Conservation (phyloP, 2,797 vertebrate genomes). For the Channallabes apus region DNA sequence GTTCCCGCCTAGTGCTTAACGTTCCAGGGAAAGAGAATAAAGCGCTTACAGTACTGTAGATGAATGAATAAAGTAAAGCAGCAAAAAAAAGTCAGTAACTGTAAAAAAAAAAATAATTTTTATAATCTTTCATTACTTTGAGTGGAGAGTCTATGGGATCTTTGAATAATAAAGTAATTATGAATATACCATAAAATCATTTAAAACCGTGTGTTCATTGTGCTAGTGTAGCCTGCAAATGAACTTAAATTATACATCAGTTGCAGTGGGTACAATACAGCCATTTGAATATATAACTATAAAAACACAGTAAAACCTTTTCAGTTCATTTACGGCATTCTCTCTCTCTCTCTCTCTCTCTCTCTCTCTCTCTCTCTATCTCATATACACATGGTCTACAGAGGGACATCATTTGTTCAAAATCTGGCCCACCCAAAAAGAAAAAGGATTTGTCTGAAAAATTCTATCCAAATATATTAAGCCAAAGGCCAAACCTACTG, state of each 20-base stretch:
- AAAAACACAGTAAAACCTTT: constrained; percentile 63
- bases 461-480: not conserved
- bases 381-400: not conserved
- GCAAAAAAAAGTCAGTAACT: not conserved
- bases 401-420: not conserved
- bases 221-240: not conserved
- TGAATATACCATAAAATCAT: not conserved
- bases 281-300: constrained; percentile 56
- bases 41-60: not conserved
- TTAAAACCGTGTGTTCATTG: constrained; percentile 21
- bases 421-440: not conserved
- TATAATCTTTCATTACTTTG: too few relatives aligned
- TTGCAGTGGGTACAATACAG: constrained; percentile 34
- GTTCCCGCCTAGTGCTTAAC: not conserved
- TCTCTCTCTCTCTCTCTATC: not conserved
- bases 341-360: not conserved
- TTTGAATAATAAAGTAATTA: constrained; percentile 6
- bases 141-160: not conserved
- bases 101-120: too few relatives aligned
- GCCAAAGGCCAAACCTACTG: not conserved
- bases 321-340: constrained; percentile 55
- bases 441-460: not conserved
- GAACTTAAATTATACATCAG: constrained; percentile 6
- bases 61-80: not conserved
- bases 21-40: not conserved